A percentile compares a stretch with the other conserved stretches of the same genome.
phyloP scores from a whole-genome alignment of 2,888 invertebrate species.

The Cataglyphis rosenhaueri region DNA sequence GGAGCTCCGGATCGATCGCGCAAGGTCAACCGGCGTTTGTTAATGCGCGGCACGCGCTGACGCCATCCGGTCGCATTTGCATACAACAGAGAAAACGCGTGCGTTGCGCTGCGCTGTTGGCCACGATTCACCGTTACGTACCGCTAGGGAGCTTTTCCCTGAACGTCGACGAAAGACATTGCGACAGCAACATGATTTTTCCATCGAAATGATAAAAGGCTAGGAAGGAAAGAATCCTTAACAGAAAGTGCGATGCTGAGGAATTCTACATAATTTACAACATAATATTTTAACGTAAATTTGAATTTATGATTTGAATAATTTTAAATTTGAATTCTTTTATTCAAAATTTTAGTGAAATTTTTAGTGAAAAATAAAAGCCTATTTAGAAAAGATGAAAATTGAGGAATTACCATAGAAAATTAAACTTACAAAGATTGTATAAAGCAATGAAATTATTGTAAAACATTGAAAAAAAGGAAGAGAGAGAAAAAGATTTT shows the following conservation, averaged over 20 bases:
- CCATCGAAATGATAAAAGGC: not conserved
- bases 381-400: not conserved
- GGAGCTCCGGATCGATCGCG: conserved; percentile 40
- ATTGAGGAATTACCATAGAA: not conserved
- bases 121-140: conserved; percentile 54
- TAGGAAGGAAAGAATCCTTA: not conserved
- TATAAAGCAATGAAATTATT: not conserved
- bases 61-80: conserved; percentile 66
- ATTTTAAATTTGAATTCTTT: not conserved
- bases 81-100: conserved; percentile 63
- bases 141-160: conserved; percentile 51
- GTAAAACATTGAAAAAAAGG: too few relatives aligned
- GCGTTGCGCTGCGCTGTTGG: conserved; percentile 34
- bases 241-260: not conserved
- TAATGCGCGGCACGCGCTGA: conserved; percentile 64
- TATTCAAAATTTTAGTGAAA: not conserved
- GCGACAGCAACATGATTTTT: conserved; percentile 31
- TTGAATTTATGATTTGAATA: not conserved
- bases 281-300: not conserved
- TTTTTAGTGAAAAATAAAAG: not conserved
- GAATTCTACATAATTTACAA: not conserved
- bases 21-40: conserved; percentile 62
- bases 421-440: not conserved
- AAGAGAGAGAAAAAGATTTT: not conserved
- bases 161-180: conserved; percentile 39